phyloP scores from a whole-genome alignment of 2,113 vertebrate genomes.

The Kobus ellipsiprymnus region DNA sequence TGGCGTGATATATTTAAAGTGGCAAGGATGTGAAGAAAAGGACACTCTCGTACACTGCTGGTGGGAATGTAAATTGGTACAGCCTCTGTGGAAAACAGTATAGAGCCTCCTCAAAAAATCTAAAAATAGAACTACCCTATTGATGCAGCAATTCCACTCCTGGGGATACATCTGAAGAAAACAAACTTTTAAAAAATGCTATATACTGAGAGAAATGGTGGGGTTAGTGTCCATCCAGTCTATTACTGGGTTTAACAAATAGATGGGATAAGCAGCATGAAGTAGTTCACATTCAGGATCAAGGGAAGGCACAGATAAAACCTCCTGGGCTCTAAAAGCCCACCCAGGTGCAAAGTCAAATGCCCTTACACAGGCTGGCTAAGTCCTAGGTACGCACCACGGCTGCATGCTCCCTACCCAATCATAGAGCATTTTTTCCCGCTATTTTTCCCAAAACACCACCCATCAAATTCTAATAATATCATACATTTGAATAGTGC shows the following conservation, averaged over 20 bases:
- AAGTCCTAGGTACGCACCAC: background rate
- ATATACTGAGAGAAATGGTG: background rate
- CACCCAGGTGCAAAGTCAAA: background rate
- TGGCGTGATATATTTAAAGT: background rate
- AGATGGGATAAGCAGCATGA: background rate
- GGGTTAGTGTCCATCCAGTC: background rate
- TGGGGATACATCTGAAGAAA: background rate
- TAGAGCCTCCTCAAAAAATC: background rate
- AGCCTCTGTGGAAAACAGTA: background rate
- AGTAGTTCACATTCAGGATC: background rate
- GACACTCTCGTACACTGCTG: background rate
- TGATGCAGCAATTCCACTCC: background rate
- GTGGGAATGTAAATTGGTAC: background rate
- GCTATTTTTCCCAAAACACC: constrained; percentile 12
- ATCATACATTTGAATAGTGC: background rate
- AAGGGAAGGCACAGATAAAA: background rate
- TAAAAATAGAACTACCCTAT: background rate
- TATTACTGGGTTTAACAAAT: background rate
- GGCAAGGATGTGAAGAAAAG: background rate
- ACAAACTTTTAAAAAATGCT: background rate
- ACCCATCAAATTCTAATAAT: constrained; percentile 27
- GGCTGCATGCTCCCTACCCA: background rate
- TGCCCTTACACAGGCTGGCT: background rate
- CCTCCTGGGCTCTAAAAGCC: background rate
- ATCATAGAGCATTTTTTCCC: background rate